Percentiles rank a stretch among this genome's conserved stretches.
Conservation (phyloP, 2,888 invertebrate species). For the Ashinkailepas kermadecensis region DNA sequence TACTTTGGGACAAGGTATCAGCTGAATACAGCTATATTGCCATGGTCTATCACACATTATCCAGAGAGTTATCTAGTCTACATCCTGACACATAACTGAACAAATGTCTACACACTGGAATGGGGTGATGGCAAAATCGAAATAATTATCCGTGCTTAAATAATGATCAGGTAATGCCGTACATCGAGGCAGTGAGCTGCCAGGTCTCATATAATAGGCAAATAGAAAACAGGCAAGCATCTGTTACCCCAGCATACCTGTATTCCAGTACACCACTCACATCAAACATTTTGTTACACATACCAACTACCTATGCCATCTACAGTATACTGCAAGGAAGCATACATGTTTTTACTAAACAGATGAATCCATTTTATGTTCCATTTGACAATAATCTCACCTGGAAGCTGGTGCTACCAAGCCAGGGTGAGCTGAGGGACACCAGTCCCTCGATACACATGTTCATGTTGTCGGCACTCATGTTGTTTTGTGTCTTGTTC, state of each 20-base stretch:
- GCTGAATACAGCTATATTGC: background rate
- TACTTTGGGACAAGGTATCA: too few relatives aligned
- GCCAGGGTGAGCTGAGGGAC: background rate
- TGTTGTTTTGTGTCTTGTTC: background rate
- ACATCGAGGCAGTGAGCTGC: background rate
- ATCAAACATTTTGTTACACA: too few relatives aligned
- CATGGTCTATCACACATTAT: background rate
- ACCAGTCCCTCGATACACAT: background rate
- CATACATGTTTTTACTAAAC: too few relatives aligned
- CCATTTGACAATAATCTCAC: background rate
- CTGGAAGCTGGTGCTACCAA: background rate
- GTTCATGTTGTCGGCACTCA: background rate
- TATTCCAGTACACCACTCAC: too few relatives aligned
- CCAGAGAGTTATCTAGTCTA: background rate
- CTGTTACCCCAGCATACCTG: background rate
- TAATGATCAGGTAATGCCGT: background rate
- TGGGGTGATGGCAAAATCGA: background rate
- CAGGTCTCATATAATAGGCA: background rate
- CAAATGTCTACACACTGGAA: background rate
- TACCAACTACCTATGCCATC: too few relatives aligned
- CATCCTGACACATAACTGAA: background rate
- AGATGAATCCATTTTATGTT: too few relatives aligned
- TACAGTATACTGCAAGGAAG: too few relatives aligned
- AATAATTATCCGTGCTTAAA: background rate
- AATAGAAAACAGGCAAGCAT: background rate